Evolutionary conservation across 2,113 vertebrate genomes (phyloP).

Genomic region (Danio rerio): GRCz12tu NC_133180.1:34305001-34305500

Average conservation of each 20-base stretch:
- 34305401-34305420: background rate
- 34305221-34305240: slow-evolving; percentile 3
- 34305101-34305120: background rate
- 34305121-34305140: slow-evolving; percentile 14
- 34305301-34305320: background rate
- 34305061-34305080: slow-evolving; percentile 61
- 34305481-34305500: no score
- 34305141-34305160: slow-evolving; percentile 7
- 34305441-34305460: background rate
- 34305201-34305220: slow-evolving; percentile 17
- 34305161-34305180: slow-evolving; percentile 3
- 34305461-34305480: no score
- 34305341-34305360: background rate
- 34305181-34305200: slow-evolving; percentile 5
- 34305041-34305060: slow-evolving; percentile 97
- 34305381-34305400: background rate
- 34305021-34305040: slow-evolving; percentile 97
- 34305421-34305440: background rate
- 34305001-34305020: slow-evolving; percentile 97
- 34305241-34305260: slow-evolving; percentile 5
- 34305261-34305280: background rate
- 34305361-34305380: background rate
- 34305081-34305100: background rate
- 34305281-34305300: no score
- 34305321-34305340: background rate